Evolutionary conservation across 2,797 vertebrate species (phyloP).

Genomic region (Capromys pilorides): DNA sequence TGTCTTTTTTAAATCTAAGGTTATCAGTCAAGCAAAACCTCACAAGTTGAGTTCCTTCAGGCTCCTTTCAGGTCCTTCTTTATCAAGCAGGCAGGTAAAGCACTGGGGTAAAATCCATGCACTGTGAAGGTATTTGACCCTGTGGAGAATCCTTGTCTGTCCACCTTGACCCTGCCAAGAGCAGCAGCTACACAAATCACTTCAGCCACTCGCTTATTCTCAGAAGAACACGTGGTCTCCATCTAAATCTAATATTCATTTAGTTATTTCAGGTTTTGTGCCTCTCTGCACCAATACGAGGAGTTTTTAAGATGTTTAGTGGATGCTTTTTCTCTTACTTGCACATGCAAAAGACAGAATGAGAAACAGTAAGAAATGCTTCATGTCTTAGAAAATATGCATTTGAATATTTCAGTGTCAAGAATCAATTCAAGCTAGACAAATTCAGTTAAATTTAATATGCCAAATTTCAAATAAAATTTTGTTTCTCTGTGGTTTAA

Average conservation of each 20-base stretch:
- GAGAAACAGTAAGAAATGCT: conserved; percentile 27
- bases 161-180: background rate
- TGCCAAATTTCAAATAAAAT: conserved; percentile 60
- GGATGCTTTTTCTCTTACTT: background rate
- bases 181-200: background rate
- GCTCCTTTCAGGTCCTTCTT: background rate
- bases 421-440: conserved; percentile 56
- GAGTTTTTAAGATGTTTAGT: conserved; percentile 48
- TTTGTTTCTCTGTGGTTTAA: conserved; percentile 59
- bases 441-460: conserved; percentile 44
- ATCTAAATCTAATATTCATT: background rate
- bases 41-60: background rate
- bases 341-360: conserved; percentile 46
- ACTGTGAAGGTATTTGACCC: background rate
- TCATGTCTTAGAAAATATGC: conserved; percentile 38
- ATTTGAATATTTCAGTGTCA: conserved; percentile 39
- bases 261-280: conserved; percentile 44
- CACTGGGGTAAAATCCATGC: background rate
- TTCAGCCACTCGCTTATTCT: background rate
- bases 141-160: background rate
- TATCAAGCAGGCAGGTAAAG: background rate
- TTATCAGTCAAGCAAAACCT: background rate
- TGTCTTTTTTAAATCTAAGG: background rate
- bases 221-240: background rate
- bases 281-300: conserved; percentile 6